Conservation (phyloP, 2,888 invertebrate species). For the Lucinisca nassula region DNA sequence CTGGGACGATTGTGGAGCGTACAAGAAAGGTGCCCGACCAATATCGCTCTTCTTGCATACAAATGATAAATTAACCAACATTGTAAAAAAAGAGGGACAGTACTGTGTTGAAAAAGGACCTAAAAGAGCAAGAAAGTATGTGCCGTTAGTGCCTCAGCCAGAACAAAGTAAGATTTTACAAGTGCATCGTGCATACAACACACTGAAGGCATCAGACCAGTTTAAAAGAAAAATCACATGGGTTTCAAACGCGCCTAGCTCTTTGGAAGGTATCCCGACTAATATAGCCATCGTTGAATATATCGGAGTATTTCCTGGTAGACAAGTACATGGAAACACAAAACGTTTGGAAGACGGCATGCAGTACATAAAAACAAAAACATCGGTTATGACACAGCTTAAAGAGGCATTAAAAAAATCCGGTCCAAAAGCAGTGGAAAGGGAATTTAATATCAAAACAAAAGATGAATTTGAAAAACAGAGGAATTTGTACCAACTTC, state of each 20-base stretch:
- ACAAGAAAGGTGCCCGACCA: not conserved
- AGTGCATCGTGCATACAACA: not conserved
- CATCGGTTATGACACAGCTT: not conserved
- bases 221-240: not conserved
- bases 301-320: not conserved
- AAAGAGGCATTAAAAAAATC: not conserved
- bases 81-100: not conserved
- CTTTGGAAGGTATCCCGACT: no score
- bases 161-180: not conserved
- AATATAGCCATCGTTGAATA: not conserved
- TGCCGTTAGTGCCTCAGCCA: not conserved
- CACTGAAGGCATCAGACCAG: no score
- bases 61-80: not conserved
- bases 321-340: not conserved
- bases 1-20: slow-evolving; percentile 47
- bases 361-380: not conserved
- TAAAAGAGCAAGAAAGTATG: not conserved
- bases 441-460: not conserved
- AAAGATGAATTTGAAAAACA: slow-evolving; percentile 18
- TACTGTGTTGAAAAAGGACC: not conserved
- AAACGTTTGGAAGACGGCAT: not conserved
- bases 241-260: not conserved
- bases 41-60: not conserved
- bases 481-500: slow-evolving; percentile 22
- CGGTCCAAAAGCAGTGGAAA: not conserved